phyloP scores from a whole-genome alignment of 37 sponge, comb jelly and placozoan genomes.

The Chondrosia reniformis region DNA sequence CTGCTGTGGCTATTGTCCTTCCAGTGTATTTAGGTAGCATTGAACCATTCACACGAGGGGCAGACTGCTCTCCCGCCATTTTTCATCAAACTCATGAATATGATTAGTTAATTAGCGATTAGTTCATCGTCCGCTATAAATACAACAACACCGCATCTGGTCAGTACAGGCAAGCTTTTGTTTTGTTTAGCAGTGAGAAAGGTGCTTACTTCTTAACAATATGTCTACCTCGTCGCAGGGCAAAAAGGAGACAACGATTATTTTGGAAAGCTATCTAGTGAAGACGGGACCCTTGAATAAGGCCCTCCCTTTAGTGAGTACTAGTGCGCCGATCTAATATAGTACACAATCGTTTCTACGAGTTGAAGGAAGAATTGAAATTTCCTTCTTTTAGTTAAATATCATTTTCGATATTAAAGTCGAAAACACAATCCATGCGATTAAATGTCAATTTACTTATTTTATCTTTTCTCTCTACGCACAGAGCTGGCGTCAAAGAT shows the following conservation, averaged over 20 bases:
- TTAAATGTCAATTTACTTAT: no score
- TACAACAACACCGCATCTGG: neutral
- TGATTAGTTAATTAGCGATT: neutral
- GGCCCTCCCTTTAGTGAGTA: slow-evolving; percentile 33
- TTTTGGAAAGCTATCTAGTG: slow-evolving; percentile 71
- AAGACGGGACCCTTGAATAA: slow-evolving; percentile 72
- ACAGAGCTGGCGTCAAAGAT: slow-evolving; percentile 75
- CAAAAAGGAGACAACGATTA: slow-evolving; percentile 15
- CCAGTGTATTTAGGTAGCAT: slow-evolving; percentile 61
- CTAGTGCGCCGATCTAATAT: neutral
- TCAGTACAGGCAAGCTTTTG: neutral
- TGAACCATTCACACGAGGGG: slow-evolving; percentile 66
- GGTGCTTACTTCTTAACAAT: neutral
- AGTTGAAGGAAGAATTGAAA: no score
- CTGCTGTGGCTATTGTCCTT: slow-evolving; percentile 47
- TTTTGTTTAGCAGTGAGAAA: neutral
- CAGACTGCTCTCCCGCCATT: neutral
- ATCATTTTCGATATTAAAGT: no score
- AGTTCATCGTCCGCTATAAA: no score
- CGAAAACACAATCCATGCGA: no score
- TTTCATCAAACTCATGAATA: neutral
- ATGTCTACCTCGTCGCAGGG: slow-evolving; percentile 15
- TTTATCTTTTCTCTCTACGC: slow-evolving; percentile 4
- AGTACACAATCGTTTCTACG: neutral
- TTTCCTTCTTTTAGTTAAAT: no score